Evolutionary conservation across 2,888 invertebrate genomes (phyloP).

Genomic region (Pantelozetes paolii): DNA sequence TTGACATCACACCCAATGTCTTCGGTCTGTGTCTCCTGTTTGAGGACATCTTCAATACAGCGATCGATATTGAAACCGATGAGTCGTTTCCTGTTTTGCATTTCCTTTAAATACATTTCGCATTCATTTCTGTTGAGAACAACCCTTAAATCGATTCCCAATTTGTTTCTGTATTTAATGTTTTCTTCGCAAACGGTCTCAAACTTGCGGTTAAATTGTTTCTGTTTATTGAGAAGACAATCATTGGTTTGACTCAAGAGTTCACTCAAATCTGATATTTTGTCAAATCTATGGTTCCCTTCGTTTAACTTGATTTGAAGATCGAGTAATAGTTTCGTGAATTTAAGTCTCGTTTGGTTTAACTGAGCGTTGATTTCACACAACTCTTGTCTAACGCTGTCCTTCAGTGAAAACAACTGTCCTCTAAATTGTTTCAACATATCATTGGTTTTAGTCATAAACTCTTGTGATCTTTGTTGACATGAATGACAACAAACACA

Average conservation of each 20-base stretch:
- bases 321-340: constrained; percentile 21
- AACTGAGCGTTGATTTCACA: constrained; percentile 6
- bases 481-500: constrained; percentile 24
- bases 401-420: neutral
- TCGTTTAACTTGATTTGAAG: neutral
- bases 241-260: neutral
- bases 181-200: constrained; percentile 25
- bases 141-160: constrained; percentile 18
- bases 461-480: neutral
- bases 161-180: neutral
- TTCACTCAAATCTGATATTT: neutral
- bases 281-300: neutral
- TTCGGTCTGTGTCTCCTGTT: neutral
- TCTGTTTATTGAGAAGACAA: neutral
- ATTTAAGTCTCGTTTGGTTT: constrained; percentile 12
- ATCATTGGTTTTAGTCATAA: neutral
- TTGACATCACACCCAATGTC: neutral
- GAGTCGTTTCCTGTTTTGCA: neutral
- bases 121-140: neutral
- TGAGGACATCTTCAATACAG: neutral
- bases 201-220: neutral
- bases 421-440: neutral
- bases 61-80: neutral
- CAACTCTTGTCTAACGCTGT: neutral
- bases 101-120: neutral